A percentile compares a stretch with the other conserved stretches of the same genome.
Evolutionary conservation across 2,797 vertebrate species (phyloP).

Genomic region (Fundulus diaphanus): DNA sequence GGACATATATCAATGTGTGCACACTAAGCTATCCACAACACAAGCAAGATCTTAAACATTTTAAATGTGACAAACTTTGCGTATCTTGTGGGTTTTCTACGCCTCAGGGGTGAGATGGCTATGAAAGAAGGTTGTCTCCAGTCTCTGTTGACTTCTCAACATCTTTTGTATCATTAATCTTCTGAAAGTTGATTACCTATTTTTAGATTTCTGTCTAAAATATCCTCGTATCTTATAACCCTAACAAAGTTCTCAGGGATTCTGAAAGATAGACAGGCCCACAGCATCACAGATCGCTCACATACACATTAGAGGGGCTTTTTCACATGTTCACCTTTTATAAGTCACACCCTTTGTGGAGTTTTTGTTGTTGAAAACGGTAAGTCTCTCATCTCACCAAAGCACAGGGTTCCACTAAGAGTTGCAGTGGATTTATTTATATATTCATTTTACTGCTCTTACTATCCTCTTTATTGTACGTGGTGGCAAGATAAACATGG

Average conservation of each 20-base stretch:
- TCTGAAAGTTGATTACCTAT: background rate
- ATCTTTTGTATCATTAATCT: background rate
- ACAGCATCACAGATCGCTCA: background rate
- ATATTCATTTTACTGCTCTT: too few relatives aligned
- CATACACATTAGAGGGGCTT: too few relatives aligned
- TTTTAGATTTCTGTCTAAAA: background rate
- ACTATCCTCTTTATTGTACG: background rate
- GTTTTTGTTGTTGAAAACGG: too few relatives aligned
- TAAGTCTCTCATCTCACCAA: too few relatives aligned
- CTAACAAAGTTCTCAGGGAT: background rate
- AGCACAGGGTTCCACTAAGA: too few relatives aligned
- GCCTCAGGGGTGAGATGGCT: background rate
- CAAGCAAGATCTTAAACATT: background rate
- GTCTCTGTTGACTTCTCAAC: background rate
- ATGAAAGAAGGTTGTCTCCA: too few relatives aligned
- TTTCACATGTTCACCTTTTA: too few relatives aligned
- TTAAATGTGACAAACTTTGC: background rate
- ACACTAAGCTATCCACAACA: too few relatives aligned
- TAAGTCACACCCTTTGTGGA: too few relatives aligned
- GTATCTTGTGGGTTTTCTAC: background rate
- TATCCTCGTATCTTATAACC: too few relatives aligned
- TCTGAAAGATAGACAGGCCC: background rate
- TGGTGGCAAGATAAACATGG: background rate
- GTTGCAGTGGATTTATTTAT: too few relatives aligned
- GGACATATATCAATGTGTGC: background rate